phyloP scores from a whole-genome alignment of 2,888 invertebrate genomes.

The Cyclophora albipunctata region DNA sequence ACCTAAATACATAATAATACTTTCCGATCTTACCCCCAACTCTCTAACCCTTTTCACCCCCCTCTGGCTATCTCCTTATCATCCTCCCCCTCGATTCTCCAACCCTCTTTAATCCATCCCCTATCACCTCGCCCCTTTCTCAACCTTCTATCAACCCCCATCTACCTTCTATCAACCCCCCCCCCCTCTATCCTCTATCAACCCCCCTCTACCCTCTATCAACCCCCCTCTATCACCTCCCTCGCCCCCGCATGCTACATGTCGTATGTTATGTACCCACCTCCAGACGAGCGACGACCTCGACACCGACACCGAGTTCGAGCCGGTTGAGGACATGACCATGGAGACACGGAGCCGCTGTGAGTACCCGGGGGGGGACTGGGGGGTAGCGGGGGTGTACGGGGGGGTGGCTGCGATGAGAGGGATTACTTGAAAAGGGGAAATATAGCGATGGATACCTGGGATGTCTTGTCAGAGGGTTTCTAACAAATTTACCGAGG shows the following conservation, averaged over 20 bases:
- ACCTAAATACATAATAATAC: too few species aligned
- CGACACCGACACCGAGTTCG: conserved; percentile 81
- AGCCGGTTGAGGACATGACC: conserved; percentile 80
- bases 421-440: too few species aligned
- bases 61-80: background rate
- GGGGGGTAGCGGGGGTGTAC: too few species aligned
- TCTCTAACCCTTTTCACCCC: too few species aligned
- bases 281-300: conserved; percentile 79
- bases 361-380: conserved; percentile 45
- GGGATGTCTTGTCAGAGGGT: too few species aligned
- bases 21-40: too few species aligned
- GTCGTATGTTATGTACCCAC: conserved; percentile 5
- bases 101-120: background rate
- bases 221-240: background rate
- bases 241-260: conserved; percentile 23
- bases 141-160: background rate
- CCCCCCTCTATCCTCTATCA: too few species aligned
- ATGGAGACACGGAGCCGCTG: conserved; percentile 80
- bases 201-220: background rate
- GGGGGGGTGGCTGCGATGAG: too few species aligned
- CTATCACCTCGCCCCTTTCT: background rate
- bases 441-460: too few species aligned
- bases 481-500: too few species aligned
- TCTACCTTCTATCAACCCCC: background rate
- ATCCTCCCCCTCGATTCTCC: background rate